phyloP scores from a whole-genome alignment of 2,113 vertebrate species.

The Zosterops borbonicus region DNA sequence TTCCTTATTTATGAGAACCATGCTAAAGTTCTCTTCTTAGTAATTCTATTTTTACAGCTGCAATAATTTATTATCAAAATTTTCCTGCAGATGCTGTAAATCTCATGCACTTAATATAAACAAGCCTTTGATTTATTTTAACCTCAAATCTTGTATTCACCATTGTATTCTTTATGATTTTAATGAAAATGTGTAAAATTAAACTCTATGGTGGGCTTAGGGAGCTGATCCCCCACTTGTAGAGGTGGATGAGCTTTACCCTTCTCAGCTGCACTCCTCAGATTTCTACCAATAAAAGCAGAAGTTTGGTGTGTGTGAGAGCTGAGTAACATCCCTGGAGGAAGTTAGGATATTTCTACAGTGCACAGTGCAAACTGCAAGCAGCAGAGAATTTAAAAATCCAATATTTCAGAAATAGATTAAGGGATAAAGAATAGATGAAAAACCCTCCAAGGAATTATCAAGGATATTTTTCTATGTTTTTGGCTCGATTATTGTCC shows the following conservation, averaged over 20 bases:
- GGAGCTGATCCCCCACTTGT: background rate
- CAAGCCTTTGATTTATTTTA: background rate
- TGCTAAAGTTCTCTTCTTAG: background rate
- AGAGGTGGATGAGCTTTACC: background rate
- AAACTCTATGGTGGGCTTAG: background rate
- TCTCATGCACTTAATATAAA: background rate
- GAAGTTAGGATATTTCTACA: background rate
- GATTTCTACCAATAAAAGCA: background rate
- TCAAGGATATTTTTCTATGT: background rate
- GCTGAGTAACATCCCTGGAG: background rate
- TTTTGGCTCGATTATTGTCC: background rate
- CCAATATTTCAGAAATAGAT: background rate
- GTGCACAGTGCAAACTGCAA: background rate
- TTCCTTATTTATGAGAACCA: background rate
- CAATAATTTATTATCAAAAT: background rate
- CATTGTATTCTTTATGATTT: background rate
- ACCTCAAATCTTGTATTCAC: background rate
- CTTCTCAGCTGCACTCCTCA: background rate
- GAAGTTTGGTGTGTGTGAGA: background rate
- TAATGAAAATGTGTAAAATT: background rate
- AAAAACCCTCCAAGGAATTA: background rate
- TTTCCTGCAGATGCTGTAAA: background rate
- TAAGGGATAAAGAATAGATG: background rate
- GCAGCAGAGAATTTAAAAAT: background rate
- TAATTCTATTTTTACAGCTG: background rate